Evolutionary conservation across 2,888 invertebrate species (phyloP), one percentile per base, ranked within the genome.

Genomic region (Sarcophaga rosellei): DNA sequence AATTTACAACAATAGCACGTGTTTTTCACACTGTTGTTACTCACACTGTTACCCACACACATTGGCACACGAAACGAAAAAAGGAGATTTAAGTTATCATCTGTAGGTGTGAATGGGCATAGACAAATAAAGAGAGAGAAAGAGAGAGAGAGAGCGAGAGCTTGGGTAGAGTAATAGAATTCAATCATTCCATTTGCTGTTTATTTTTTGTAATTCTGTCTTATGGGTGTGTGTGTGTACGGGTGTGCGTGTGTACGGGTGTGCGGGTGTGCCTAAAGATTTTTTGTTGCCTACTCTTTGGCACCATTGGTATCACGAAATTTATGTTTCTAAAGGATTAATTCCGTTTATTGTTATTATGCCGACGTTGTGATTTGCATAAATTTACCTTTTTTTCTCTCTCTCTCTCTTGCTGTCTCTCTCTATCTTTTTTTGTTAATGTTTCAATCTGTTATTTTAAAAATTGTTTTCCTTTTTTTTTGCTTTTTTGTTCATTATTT

Each of bases 271-370:
- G 57, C n/a, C 57, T n/a, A 69, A 57, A 44, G 44, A 62, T 81
- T 76, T 61, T n/a, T 25, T 62, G 44, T 57, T 17, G 53, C 5
- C 57, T 44, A 4, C 53, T 57, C 61, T 73, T 62, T 11, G 3
- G n/a, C n/a, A 68, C 53, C 57, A 65, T 70, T 83, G 69, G 21
- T 61, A 81, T 72, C 59, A 68, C 23, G 62, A 17, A 88, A 86
- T 88, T 88, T 88, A 85, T 88, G 88, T 88, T 88, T 84, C 81
- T 86, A 76, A 85, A 88, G 89, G 89, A 88, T 89, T 87, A 88
- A 88, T 88, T 87, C 83, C 86, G 87, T 85, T 89, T 89, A 88
- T 88, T 89, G 87, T 87, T 87, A 87, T 87, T 84, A 84, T 78
- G 79, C 84, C 86, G 70, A 83, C 45, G 79, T 78, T 88, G 85